These are phyloP conservation scores for Cantharis nigra DNA, from an alignment of 2,888 invertebrate species.

Conservation along the genomic window DNA sequence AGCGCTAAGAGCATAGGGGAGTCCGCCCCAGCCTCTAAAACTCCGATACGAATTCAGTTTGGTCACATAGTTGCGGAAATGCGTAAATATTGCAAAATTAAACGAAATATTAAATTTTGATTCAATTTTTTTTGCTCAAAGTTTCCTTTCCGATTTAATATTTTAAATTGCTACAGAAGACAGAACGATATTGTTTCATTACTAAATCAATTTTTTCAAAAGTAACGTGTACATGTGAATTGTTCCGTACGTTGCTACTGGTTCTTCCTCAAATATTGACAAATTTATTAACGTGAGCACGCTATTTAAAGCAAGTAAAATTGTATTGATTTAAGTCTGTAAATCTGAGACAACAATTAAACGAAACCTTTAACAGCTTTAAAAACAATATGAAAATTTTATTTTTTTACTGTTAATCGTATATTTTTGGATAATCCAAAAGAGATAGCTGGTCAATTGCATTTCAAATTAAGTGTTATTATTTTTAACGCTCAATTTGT, in stretches of 20 bases:
- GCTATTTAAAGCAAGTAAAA: background rate
- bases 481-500: constrained; percentile 3
- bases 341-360: background rate
- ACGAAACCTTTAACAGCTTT: background rate
- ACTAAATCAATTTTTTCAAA: background rate
- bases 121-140: background rate
- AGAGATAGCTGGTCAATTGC: no score
- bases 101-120: background rate
- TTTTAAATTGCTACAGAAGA: background rate
- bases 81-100: constrained; percentile 5
- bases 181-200: background rate
- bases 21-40: constrained; percentile 30
- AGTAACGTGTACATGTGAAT: background rate
- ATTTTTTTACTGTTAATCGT: no score
- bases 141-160: background rate
- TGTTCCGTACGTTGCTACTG: background rate
- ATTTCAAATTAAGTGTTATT: background rate
- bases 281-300: background rate
- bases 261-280: background rate
- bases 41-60: constrained; percentile 27
- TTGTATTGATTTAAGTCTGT: background rate
- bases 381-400: background rate
- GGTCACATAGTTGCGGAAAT: constrained; percentile 15
- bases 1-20: constrained; percentile 51
- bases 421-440: no score